Evolutionary conservation across 64 coral and sea anemone species (phyloP).

Genomic region (Trachythela sp.): DNA sequence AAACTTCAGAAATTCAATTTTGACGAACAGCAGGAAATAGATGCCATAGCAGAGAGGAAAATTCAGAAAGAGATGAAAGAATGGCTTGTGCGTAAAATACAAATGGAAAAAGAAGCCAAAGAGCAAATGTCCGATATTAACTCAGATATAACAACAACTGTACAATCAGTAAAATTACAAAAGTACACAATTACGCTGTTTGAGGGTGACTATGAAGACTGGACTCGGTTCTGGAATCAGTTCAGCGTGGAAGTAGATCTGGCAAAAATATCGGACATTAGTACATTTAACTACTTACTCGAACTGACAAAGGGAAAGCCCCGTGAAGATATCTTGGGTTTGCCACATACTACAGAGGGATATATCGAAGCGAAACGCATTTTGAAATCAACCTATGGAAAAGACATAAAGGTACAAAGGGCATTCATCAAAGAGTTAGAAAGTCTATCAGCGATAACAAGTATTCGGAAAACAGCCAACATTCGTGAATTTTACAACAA

Average conservation of each 20-base stretch:
- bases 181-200: slow-evolving; percentile 62
- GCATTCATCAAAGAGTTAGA: neutral
- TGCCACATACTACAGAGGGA: slow-evolving; percentile 40
- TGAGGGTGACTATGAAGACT: slow-evolving; percentile 52
- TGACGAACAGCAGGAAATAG: slow-evolving; percentile 26
- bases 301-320: slow-evolving; percentile 40
- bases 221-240: slow-evolving; percentile 66
- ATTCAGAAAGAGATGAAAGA: slow-evolving; percentile 45
- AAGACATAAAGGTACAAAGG: slow-evolving; percentile 64
- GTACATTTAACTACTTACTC: slow-evolving; percentile 60
- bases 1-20: no score
- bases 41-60: neutral
- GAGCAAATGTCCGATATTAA: no score
- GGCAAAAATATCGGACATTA: slow-evolving; percentile 53
- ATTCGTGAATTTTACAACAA: slow-evolving; percentile 18
- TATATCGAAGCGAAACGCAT: slow-evolving; percentile 55
- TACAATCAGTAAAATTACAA: slow-evolving; percentile 61
- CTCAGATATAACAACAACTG: neutral
- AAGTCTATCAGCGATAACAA: neutral
- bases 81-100: slow-evolving; percentile 32
- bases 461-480: neutral
- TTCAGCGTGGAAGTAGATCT: slow-evolving; percentile 59
- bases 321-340: slow-evolving; percentile 26
- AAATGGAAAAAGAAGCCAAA: slow-evolving; percentile 42
- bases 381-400: slow-evolving; percentile 55